Evolutionary conservation across 2,888 invertebrate genomes (phyloP).

Genomic region (Drosophila kambysellisi): DNA sequence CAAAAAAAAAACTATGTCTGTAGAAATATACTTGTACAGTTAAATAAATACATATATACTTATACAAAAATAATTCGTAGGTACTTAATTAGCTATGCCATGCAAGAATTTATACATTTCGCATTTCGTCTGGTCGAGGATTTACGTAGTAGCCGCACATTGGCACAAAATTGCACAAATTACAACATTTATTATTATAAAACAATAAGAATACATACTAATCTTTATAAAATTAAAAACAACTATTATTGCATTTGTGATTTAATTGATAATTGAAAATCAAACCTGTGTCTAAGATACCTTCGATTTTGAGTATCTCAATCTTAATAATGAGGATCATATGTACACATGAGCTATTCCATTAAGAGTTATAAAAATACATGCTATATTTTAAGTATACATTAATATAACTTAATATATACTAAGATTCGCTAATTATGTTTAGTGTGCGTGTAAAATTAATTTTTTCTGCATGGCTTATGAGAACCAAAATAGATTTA

Average conservation of each 20-base stretch:
- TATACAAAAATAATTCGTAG: slow-evolving; percentile 22
- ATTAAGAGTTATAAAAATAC: neutral
- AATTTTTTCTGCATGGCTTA: slow-evolving; percentile 22
- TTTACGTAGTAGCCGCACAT: slow-evolving; percentile 13
- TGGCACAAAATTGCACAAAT: slow-evolving; percentile 2
- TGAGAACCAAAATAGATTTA: slow-evolving; percentile 28
- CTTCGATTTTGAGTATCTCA: neutral
- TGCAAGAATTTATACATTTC: slow-evolving; percentile 41
- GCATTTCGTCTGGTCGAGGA: slow-evolving; percentile 15
- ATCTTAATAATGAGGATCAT: neutral
- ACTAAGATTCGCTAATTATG: slow-evolving; percentile 25
- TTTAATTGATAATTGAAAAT: neutral
- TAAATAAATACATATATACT: slow-evolving; percentile 2
- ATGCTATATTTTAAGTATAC: neutral
- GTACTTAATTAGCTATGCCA: slow-evolving; percentile 51
- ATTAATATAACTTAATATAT: neutral
- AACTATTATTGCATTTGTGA: neutral
- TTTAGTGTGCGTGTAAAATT: slow-evolving; percentile 42
- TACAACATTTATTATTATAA: neutral
- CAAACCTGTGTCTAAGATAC: neutral
- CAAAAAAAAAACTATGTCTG: slow-evolving; percentile 44
- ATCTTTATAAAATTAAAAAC: neutral
- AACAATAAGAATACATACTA: neutral
- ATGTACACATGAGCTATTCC: neutral
- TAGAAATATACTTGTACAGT: slow-evolving; percentile 6